Percentiles rank a stretch among this genome's conserved stretches.
These are phyloP conservation scores for Ips typographus DNA, from an alignment of 1,140 invertebrate genomes.

Conservation along the genomic window DNA sequence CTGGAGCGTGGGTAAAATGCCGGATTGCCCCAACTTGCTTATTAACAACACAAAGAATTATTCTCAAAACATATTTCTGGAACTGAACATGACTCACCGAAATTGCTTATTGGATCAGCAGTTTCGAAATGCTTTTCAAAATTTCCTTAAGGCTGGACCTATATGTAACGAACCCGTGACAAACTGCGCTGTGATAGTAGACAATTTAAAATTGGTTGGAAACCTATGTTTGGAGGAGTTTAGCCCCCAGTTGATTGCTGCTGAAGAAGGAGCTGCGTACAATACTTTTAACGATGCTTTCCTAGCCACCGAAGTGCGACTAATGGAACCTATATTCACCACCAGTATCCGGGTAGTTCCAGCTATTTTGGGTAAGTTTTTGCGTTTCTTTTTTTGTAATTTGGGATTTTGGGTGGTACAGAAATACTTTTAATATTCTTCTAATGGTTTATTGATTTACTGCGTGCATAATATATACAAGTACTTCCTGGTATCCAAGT, in stretches of 20 bases:
- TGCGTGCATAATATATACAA: constrained; percentile 5
- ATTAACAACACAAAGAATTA: constrained; percentile 42
- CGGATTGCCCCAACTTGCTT: constrained; percentile 44
- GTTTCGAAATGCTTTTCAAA: constrained; percentile 47
- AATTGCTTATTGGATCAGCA: constrained; percentile 44
- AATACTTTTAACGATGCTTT: constrained; percentile 88
- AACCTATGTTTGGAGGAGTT: constrained; percentile 76
- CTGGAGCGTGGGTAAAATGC: constrained; percentile 53
- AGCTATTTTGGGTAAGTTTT: constrained; percentile 84
- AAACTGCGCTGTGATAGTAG: constrained; percentile 59
- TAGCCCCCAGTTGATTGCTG: constrained; percentile 34
- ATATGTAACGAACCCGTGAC: constrained; percentile 49
- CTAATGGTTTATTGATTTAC: neutral
- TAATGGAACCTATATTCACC: constrained; percentile 96
- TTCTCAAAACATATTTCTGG: constrained; percentile 42
- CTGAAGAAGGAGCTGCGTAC: constrained; percentile 60
- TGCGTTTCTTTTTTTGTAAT: neutral
- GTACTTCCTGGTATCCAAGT: neutral
- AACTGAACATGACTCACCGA: constrained; percentile 39
- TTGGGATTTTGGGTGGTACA: neutral
- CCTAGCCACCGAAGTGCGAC: constrained; percentile 82
- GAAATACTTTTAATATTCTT: neutral
- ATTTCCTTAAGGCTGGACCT: constrained; percentile 46
- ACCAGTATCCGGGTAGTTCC: constrained; percentile 91
- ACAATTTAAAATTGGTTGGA: constrained; percentile 92